These are phyloP conservation scores for Tortrix viridana DNA, from an alignment of 2,888 invertebrate species.

Conservation along the genomic window DNA sequence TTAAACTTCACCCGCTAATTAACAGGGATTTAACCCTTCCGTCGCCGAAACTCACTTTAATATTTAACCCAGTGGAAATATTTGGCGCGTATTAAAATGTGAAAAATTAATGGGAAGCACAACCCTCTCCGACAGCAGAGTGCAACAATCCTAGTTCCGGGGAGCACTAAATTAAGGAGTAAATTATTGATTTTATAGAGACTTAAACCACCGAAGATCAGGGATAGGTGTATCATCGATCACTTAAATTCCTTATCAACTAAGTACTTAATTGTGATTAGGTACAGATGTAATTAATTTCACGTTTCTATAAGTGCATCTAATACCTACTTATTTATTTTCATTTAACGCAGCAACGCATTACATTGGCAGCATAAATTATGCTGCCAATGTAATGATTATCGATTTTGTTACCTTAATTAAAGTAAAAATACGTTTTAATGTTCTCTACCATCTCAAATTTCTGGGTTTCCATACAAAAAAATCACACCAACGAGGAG, in stretches of 20 bases:
- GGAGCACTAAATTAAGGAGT: not conserved
- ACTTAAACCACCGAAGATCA: too few species aligned
- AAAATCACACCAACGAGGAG: constrained; percentile 29
- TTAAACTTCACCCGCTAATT: constrained; percentile 78
- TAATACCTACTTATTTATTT: too few species aligned
- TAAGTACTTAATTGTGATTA: too few species aligned
- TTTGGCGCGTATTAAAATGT: constrained; percentile 83
- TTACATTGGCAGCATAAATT: too few species aligned
- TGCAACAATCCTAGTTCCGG: constrained; percentile 14
- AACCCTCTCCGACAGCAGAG: constrained; percentile 47
- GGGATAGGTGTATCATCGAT: too few species aligned
- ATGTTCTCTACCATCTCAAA: not conserved
- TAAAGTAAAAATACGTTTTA: not conserved
- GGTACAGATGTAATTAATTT: too few species aligned
- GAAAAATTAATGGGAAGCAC: constrained; percentile 76
- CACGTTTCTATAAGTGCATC: too few species aligned
- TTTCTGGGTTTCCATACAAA: constrained; percentile 12
- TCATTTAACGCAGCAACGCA: too few species aligned
- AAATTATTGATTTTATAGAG: not conserved
- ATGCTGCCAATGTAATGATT: not conserved
- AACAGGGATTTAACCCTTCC: constrained; percentile 84
- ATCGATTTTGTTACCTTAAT: not conserved
- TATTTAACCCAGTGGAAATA: constrained; percentile 81
- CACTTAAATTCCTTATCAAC: too few species aligned
- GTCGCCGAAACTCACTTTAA: constrained; percentile 78